Percentiles rank a stretch among this genome's conserved stretches.
Evolutionary conservation across 2,888 invertebrate genomes (phyloP).

Genomic region (Oscheius onirici): DNA sequence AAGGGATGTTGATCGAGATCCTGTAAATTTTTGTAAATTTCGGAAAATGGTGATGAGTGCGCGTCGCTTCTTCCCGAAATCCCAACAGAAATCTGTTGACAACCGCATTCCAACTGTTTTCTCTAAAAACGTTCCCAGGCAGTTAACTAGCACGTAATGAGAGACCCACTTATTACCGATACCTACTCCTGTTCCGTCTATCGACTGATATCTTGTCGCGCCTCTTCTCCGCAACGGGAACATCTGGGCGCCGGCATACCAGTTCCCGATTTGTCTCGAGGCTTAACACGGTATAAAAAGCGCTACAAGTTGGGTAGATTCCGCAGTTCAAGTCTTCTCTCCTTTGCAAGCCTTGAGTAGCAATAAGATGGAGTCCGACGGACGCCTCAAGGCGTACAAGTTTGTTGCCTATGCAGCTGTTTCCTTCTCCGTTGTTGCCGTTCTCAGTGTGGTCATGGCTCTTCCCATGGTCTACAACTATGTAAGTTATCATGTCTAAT

Average conservation of each 20-base stretch:
- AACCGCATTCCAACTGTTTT: too few relatives aligned
- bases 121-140: too few relatives aligned
- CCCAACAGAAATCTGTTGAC: too few relatives aligned
- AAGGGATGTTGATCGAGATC: too few relatives aligned
- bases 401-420: conserved; percentile 64
- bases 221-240: conserved; percentile 19
- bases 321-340: neutral
- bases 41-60: too few relatives aligned
- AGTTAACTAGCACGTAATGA: neutral
- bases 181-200: neutral
- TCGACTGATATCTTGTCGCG: too few relatives aligned
- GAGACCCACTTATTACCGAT: conserved; percentile 10
- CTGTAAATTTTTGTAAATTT: too few relatives aligned
- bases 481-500: too few relatives aligned
- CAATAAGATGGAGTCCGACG: conserved; percentile 47
- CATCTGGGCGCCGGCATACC: conserved; percentile 13
- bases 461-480: conserved; percentile 63
- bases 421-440: conserved; percentile 61
- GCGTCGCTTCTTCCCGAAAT: too few relatives aligned
- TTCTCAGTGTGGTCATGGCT: conserved; percentile 59
- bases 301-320: too few relatives aligned
- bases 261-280: conserved; percentile 7
- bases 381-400: conserved; percentile 62
- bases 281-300: neutral
- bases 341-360: too few relatives aligned